phyloP scores from a whole-genome alignment of 2,797 vertebrate species.

The Cephalopachus bancanus region DNA sequence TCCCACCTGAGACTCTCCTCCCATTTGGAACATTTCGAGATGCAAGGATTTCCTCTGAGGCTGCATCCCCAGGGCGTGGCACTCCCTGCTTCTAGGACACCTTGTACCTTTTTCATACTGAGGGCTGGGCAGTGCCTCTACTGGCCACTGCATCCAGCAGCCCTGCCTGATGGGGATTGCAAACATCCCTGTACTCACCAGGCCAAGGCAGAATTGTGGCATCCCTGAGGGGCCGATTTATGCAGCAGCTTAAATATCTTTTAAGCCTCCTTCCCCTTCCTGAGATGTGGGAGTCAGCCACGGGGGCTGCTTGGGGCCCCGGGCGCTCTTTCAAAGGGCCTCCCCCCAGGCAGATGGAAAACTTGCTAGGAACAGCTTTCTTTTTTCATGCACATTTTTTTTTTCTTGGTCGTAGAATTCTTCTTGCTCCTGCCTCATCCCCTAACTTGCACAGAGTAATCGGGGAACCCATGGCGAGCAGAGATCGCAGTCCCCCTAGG shows the following conservation, averaged over 20 bases:
- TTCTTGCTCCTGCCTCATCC: conserved; percentile 60
- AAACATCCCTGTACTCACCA: not conserved
- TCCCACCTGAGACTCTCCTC: not conserved
- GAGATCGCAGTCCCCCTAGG: not conserved
- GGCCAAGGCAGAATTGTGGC: not conserved
- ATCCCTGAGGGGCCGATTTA: conserved; percentile 75
- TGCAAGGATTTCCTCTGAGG: not conserved
- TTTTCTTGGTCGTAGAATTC: conserved; percentile 52
- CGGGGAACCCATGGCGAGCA: conserved; percentile 43
- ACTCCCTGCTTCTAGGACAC: not conserved
- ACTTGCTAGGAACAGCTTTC: conserved; percentile 56
- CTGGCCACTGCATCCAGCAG: not conserved
- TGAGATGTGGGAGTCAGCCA: conserved; percentile 41
- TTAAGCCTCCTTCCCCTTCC: conserved; percentile 20
- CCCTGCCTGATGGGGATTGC: not conserved
- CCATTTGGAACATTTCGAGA: not conserved
- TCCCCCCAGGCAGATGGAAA: conserved; percentile 60
- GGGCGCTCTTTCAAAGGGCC: conserved; percentile 75
- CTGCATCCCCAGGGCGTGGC: not conserved
- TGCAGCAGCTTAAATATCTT: conserved; percentile 73
- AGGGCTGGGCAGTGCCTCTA: rapidly evolving
- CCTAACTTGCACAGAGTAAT: conserved; percentile 76
- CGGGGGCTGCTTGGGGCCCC: not conserved
- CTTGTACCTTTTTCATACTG: not conserved
- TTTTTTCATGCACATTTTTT: not conserved